Base-by-base conservation (phyloP, 2,888 invertebrate species). In the Anticlea derivata region DNA sequence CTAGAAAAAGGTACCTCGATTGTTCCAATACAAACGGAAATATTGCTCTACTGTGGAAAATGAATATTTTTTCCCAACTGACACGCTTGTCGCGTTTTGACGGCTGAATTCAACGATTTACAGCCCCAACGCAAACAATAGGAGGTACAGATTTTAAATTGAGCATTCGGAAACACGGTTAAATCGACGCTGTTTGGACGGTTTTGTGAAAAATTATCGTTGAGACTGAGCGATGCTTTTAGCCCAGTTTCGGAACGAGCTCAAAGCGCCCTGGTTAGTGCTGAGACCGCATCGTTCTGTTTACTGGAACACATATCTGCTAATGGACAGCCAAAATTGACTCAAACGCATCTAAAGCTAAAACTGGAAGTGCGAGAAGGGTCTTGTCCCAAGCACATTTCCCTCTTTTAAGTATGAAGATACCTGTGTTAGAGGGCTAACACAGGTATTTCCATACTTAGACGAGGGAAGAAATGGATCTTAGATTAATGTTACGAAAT, bases 1-100 rank as follows among this genome's bases (percentile, higher is more conserved):
- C 69, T 70, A 69, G 67, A 68, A 73, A 78, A 81, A 80, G 72
- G 73, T 66, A 68, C 73, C 58, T 64, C 79, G 73, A 83, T 83
- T 83, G 81, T 80, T 75, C 73, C 70, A 73, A 80, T 78, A 76
- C 80, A 80, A 82, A 78, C 80, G 76, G 76, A 78, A 83, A 82
- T 78, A 78, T 79, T 76, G 73, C 70, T 60, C 64, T 46, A 38
- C 59, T 54, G 68, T 70, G 75, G 78, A 83, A 83, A 80, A 76
- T 78, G 75, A 73, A 80, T 76, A 75, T 77, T 78, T 78, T 75
- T 70, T 72, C 3, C n/a, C 69, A 66, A 61, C 68, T 66, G 68
- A 71, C 53, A 68, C 66, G 66, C 72, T 59, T 68, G 66, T 66
- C 60, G 65, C 65, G 60, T 69, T 64, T 50, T 54, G 55, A 53